A percentile compares a stretch with the other conserved stretches of the same genome.
These are phyloP conservation scores for Lepilemur ruficaudatus DNA, from an alignment of 2,797 vertebrate genomes.

Conservation along the genomic window DNA sequence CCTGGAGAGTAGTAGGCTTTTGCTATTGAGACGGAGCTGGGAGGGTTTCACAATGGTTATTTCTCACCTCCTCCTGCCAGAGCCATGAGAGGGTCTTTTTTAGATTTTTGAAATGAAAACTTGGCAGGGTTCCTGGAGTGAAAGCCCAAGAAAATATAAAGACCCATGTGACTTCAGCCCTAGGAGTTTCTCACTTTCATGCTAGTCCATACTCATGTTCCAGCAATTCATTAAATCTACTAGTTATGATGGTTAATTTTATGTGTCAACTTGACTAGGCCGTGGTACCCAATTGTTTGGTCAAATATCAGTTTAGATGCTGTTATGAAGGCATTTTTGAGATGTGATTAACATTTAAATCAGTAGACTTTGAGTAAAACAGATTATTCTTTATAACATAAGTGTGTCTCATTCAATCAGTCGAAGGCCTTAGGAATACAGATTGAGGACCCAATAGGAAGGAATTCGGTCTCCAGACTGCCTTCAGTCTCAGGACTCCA, in stretches of 20 bases:
- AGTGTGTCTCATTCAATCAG: neutral
- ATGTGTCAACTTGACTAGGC: neutral
- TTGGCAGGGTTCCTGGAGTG: neutral
- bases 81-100: neutral
- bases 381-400: neutral
- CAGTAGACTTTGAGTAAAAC: neutral
- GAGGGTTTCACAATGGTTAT: neutral
- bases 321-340: neutral
- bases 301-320: neutral
- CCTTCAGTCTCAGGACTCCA: neutral
- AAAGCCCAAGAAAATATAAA: neutral
- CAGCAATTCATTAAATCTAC: neutral
- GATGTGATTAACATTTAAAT: neutral
- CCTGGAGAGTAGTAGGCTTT: neutral
- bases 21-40: neutral
- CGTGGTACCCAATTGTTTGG: neutral
- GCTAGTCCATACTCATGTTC: neutral
- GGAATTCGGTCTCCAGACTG: neutral
- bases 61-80: neutral
- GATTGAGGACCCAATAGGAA: neutral
- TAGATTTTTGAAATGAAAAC: neutral
- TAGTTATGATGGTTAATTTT: neutral
- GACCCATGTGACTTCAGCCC: neutral
- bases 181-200: neutral
- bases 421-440: neutral